Conservation (phyloP, 2,797 vertebrate genomes). For the Sebastes flavidus region DNA sequence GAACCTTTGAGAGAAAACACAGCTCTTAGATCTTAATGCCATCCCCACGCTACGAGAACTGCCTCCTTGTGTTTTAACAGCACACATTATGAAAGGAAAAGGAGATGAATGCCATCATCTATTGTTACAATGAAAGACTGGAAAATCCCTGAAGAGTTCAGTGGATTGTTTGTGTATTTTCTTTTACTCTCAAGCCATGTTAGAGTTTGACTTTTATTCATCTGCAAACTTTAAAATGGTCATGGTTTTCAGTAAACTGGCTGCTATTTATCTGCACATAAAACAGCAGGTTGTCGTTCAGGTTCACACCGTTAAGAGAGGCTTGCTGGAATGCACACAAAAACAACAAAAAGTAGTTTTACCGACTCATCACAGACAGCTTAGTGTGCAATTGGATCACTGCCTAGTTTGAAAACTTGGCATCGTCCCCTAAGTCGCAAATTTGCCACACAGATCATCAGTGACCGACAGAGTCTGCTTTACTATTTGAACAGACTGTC, state of each 20-base stretch:
- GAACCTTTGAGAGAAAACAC: background rate
- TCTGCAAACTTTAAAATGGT: background rate
- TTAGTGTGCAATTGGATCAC: constrained; percentile 7
- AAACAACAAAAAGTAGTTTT: constrained; percentile 3
- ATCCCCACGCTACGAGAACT: background rate
- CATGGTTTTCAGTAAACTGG: background rate
- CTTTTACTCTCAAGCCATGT: background rate
- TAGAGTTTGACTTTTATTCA: background rate
- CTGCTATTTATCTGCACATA: background rate
- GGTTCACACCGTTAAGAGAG: background rate
- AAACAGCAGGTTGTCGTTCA: background rate
- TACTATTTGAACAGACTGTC: constrained; percentile 13
- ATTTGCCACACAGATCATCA: constrained; percentile 12
- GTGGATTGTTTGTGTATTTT: background rate
- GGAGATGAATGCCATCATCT: background rate
- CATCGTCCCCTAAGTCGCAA: background rate
- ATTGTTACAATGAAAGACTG: background rate
- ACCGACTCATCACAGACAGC: background rate
- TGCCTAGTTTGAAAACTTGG: constrained; percentile 18
- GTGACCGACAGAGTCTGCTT: background rate
- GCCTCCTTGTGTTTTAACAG: background rate
- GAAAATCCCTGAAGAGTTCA: background rate
- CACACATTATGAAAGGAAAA: background rate
- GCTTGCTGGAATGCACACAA: background rate
- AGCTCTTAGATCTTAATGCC: background rate